Conservation (phyloP, 1,140 invertebrate species). For the Elysia chlorotica region DNA sequence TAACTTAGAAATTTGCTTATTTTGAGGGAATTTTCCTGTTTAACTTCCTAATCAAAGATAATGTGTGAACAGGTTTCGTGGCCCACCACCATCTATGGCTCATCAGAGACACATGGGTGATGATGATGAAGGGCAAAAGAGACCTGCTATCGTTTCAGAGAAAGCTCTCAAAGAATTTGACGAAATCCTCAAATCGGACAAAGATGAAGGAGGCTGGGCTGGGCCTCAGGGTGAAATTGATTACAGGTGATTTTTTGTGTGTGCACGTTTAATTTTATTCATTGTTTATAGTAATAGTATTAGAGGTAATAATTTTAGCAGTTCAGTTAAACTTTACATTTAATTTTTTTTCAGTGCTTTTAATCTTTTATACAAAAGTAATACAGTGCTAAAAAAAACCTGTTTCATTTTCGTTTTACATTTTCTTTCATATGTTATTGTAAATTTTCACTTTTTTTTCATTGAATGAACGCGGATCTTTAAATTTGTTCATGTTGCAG, state of each 20-base stretch:
- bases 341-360: too few relatives aligned
- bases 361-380: too few relatives aligned
- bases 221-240: constrained; percentile 90
- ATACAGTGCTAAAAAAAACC: too few relatives aligned
- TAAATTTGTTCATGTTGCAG: constrained; percentile 63
- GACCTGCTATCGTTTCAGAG: constrained; percentile 86
- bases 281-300: too few relatives aligned
- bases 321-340: too few relatives aligned
- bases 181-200: constrained; percentile 78
- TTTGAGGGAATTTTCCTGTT: constrained; percentile 52
- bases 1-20: neutral
- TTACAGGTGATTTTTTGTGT: constrained; percentile 88
- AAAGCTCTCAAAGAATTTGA: constrained; percentile 90
- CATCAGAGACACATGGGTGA: constrained; percentile 35
- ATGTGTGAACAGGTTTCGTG: constrained; percentile 47
- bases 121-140: constrained; percentile 40
- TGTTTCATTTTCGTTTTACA: too few relatives aligned
- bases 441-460: too few relatives aligned
- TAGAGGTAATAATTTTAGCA: too few relatives aligned
- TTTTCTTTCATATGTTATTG: too few relatives aligned
- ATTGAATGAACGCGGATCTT: too few relatives aligned
- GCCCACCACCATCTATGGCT: constrained; percentile 43
- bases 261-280: too few relatives aligned
- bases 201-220: constrained; percentile 80
- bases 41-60: constrained; percentile 56